Base-by-base conservation (phyloP, 2,888 invertebrate genomes). In the Phania funesta region DNA sequence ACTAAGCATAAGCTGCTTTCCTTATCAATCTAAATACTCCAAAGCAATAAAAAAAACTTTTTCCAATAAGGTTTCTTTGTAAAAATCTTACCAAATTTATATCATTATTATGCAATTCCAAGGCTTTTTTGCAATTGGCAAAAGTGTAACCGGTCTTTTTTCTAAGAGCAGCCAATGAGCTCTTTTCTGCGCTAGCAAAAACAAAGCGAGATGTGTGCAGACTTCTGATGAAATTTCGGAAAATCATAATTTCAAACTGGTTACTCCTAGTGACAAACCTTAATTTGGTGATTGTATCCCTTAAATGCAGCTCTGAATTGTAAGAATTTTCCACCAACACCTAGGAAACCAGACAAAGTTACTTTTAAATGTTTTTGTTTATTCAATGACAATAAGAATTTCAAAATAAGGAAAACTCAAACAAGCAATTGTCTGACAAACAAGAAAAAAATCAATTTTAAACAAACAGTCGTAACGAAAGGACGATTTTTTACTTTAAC, bases 121-220 rank as follows among this genome's bases (percentile, higher is more conserved):
- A 92, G 0, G 99, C 99, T 91, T 99, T 98, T 88, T 97, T 97
- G 91, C 99, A 99, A 89, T 99, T 98, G 13, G 96, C 92, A 91
- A 99, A 97, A 7, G 98, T 96, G 90, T 98, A 99, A 7, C 99
- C 99, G 3, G 99, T 99, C 88, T 96, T 96, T 91, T 98, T 99
- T 20, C 99, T 93, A 20, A 99, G 92, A 85, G 95, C 94, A 26
- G 96, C 95, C 35, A 99, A 91, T 9, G 95, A 92, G 29, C 95
- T 94, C 86, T 97, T 96, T 85, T 94, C 94, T 0, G 91, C 85
- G 6, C 94, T 93, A 5, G 94, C 93, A 87, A 93, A 92, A 29
- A 92, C 91, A 64, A 91, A 84, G 6, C 91, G 91, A 78, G 92
- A 92, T n/a, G 92, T 92, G 87, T 94, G 94, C 26, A 94, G 87